Evolutionary conservation across 1,140 invertebrate genomes (phyloP), one percentile per base, ranked within the genome.

Genomic region (Archivesica marissinica): DNA sequence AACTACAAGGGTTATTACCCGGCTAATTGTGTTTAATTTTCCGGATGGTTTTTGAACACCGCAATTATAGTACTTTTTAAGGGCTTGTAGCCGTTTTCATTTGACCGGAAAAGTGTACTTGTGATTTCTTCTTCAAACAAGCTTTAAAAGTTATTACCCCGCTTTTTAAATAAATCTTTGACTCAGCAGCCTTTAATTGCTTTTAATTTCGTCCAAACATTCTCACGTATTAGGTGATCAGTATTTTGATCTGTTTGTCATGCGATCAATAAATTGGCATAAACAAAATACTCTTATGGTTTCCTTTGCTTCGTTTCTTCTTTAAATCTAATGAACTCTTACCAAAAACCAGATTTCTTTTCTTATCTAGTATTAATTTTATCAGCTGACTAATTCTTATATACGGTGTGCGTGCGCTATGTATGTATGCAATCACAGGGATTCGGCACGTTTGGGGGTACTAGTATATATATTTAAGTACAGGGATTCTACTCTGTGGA

Each of bases 51-150:
- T 72, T 72, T 23, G 68, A 72, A 72, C 68, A 33, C 44, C 50
- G 68, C 50, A 72, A 72, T 72, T 44, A 72, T 30, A 52, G 15
- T 15, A 15, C 28, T 9, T 72, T 72, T 72, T 33, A 50, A 72
- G 68, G 68, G 41, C 68, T 44, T 39, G 50, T 72, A 47, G 33
- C n/a, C 50, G 50, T 25, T 72, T 30, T n/a, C 25, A 50, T 30
- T 30, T 72, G 68, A 33, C 41, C 68, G 47, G 9, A 47, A 30
- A 50, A 47, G 28, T 2, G 44, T 25, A 47, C 39, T 33, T 50
- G 39, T 28, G 68, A 72, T 33, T 72, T 50, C 15, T 72, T 72
- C 68, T 72, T 72, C 68, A 72, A 72, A 72, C 68, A 72, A 50
- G 33, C 68, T 72, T 72, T 23, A 72, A 7, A 33, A 47, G 44